Evolutionary conservation across 1,140 invertebrate genomes (phyloP), one percentile per base, ranked within the genome.

Genomic region (Conopomorpha cramerella): DNA sequence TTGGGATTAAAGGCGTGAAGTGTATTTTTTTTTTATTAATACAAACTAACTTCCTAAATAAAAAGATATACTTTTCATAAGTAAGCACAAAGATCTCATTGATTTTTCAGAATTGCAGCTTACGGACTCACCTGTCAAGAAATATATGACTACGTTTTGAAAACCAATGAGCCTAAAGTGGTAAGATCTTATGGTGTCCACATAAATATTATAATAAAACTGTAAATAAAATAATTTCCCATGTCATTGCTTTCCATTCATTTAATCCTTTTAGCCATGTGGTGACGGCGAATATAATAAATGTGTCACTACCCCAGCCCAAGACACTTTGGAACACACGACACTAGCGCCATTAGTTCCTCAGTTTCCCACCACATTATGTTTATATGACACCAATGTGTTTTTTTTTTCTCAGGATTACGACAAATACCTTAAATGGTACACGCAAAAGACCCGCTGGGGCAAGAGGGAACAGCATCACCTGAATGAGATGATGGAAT

Each of bases 361-460:
- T n/a, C n/a, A n/a, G n/a, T n/a, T n/a, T n/a, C n/a, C n/a, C n/a
- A n/a, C 18, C 14, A 13, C 10, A 17, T 38, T 30, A 30, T 23
- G 23, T 10, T 23, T 6, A 27, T 28, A 27, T 16, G 13, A 27
- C 27, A 28, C 1, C 17, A 2, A 35, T 2, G 16, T 11, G 14
- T 8, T 26, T 27, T 26, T 25, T 12, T 26, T 13, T 40, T 38
- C 41, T 12, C 34, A 70, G 65, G 62, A 64, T 12, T 64, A 62
- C 33, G 35, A 49, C 2, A 55, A 43, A 35, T 70, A 64, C 29
- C 10, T 48, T 3, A 60, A 60, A 36, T 70, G 65, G 65, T 66
- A 60, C 36, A 34, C 19, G 0, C 49, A 57, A 0, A 60, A 59
- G 16, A 55, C 65, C 2, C 13, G 36, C 14, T 55, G 52, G 49